phyloP scores from a whole-genome alignment of 1,140 invertebrate species.

The Globodera ellingtonae region DNA sequence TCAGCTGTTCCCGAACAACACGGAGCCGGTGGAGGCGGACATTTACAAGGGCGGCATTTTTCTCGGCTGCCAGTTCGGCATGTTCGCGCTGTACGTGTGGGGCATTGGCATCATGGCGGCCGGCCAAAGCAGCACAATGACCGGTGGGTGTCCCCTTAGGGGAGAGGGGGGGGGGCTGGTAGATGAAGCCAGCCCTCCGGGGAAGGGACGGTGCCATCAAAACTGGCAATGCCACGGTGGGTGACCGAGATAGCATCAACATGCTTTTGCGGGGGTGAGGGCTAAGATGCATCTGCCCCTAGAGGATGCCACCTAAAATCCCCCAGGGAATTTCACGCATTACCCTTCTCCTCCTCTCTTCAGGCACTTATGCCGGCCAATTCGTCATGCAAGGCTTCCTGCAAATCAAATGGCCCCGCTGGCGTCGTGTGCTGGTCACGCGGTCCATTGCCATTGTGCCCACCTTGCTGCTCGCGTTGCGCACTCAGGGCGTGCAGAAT shows the following conservation, averaged over 20 bases:
- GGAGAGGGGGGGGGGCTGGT: neutral
- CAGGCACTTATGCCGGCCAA: constrained; percentile 71
- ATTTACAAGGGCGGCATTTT: constrained; percentile 66
- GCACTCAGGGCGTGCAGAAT: constrained; percentile 73
- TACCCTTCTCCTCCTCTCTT: neutral
- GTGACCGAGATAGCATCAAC: no score
- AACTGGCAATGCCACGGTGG: no score
- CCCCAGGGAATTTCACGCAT: no score
- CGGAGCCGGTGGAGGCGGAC: constrained; percentile 51
- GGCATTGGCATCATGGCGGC: constrained; percentile 84
- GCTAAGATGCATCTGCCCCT: no score
- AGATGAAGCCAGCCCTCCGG: constrained; percentile 66
- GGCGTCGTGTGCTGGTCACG: constrained; percentile 84
- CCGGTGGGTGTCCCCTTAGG: constrained; percentile 67
- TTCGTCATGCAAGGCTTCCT: constrained; percentile 81
- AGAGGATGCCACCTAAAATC: no score
- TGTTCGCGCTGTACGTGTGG: constrained; percentile 83
- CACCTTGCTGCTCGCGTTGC: constrained; percentile 77
- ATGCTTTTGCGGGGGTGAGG: no score
- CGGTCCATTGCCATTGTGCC: constrained; percentile 84
- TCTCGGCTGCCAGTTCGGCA: constrained; percentile 80
- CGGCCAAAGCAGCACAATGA: constrained; percentile 84
- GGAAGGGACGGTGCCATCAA: constrained; percentile 14
- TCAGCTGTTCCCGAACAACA: constrained; percentile 47
- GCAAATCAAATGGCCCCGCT: constrained; percentile 82